phyloP scores from a whole-genome alignment of 2,888 invertebrate genomes.

The Eristalis arbustorum region DNA sequence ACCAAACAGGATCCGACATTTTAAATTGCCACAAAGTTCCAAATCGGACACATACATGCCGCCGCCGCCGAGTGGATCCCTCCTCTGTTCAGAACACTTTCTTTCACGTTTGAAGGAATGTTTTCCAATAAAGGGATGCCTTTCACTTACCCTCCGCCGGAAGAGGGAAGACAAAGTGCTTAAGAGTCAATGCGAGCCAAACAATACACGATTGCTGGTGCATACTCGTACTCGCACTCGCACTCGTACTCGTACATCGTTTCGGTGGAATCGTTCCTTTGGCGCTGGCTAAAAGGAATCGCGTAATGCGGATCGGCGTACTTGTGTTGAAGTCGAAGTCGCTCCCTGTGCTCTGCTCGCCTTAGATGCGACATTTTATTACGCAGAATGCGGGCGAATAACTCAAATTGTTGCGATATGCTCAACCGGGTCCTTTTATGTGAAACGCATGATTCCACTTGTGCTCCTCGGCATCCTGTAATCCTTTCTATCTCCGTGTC shows the following conservation, averaged over 20 bases:
- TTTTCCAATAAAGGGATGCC: background rate
- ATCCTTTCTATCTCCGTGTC: background rate
- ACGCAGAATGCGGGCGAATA: slow-evolving; percentile 32
- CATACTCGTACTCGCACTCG: background rate
- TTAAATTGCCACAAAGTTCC: background rate
- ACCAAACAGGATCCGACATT: background rate
- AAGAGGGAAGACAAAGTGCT: background rate
- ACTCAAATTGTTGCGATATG: slow-evolving; percentile 47
- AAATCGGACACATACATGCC: slow-evolving; percentile 11
- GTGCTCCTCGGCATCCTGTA: background rate
- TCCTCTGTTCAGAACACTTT: background rate
- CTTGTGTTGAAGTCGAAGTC: slow-evolving; percentile 22
- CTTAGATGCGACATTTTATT: slow-evolving; percentile 31
- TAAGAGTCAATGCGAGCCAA: background rate
- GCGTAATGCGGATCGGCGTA: slow-evolving; percentile 42
- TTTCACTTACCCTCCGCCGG: background rate
- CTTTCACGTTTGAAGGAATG: background rate
- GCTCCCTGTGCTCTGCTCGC: background rate
- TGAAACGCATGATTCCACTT: slow-evolving; percentile 23
- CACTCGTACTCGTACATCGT: background rate
- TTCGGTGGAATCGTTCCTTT: slow-evolving; percentile 32
- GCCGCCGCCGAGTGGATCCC: background rate
- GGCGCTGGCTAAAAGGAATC: slow-evolving; percentile 60
- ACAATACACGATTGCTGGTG: background rate
- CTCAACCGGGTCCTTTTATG: slow-evolving; percentile 33